Base-by-base conservation (phyloP, 2,797 vertebrate species). In the Tarsius wallacei region DNA sequence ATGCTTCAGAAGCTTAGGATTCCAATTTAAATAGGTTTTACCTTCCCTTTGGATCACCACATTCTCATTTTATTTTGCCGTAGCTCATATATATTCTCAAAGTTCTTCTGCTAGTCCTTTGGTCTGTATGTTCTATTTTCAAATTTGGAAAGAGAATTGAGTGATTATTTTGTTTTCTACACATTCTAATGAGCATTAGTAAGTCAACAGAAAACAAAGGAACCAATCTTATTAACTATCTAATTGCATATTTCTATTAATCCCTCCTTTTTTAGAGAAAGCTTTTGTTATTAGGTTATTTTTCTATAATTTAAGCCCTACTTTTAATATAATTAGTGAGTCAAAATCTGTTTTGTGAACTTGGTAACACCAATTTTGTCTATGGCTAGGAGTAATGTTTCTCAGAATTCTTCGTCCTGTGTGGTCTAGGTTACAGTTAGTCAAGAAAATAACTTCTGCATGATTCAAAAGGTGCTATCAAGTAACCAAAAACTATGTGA, bases 51-150 rank as follows among this genome's bases (percentile, higher is more conserved):
- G 70, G 51, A 55, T 86, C 36, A 73, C 19, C 8, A 19, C 0
- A 59, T 0, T 85, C 24, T 81, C 53, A 88, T 68, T 88, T 64
- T 13, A 81, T 84, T 96, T 95, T 96, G 6, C 26, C 85, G 2
- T n/a, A 73, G 13, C 2, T 76, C 53, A 8, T 36, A 33, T 24
- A 51, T 68, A 68, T 76, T 66, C 3, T 73, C 12, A 57, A 12
- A 16, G 7, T 73, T 49, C 11, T 77, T 94, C n/a, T 85, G 16
- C 19, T 55, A 64, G 1, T 9, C 5, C 17, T 82, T 92, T 53
- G 49, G 19, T 33, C 7, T 66, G 1, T 73, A 24, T 85, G 1
- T 57, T 95, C 90, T 76, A 84, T 63, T 5, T 84, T 17, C 26
- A 81, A 21, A 76, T 73, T 53, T 55, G 19, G 19, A 71, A 81